Percentiles rank a stretch among this genome's conserved stretches.
Evolutionary conservation across 1,140 invertebrate genomes (phyloP).

Genomic region (Asbolus verrucosus): DNA sequence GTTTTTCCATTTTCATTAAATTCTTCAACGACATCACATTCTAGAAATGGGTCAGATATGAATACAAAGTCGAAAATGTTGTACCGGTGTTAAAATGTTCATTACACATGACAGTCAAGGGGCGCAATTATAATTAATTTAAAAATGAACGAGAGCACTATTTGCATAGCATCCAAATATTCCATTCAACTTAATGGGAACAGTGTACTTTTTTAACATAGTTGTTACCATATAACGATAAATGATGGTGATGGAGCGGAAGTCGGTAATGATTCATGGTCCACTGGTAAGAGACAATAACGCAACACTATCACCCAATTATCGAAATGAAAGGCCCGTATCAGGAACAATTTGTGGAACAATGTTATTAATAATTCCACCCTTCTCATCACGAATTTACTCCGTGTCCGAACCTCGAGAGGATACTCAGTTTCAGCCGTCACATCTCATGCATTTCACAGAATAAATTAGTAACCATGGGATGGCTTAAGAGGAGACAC

Average conservation of each 20-base stretch:
- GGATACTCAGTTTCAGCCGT: neutral
- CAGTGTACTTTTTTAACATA: neutral
- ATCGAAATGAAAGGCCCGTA: conserved; percentile 5
- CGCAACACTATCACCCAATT: conserved; percentile 1
- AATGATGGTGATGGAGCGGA: neutral
- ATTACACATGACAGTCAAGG: neutral
- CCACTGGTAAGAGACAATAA: conserved; percentile 3
- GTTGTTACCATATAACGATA: neutral
- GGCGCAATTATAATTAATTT: neutral
- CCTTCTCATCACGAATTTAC: conserved; percentile 2
- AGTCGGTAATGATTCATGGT: neutral
- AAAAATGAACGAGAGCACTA: conserved; percentile 1
- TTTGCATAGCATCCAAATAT: neutral
- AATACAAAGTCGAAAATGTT: too few species aligned
- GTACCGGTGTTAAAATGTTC: too few species aligned
- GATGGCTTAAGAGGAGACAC: too few species aligned
- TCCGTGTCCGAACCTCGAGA: neutral
- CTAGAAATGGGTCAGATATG: too few species aligned
- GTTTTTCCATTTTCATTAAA: too few species aligned
- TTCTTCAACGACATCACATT: too few species aligned
- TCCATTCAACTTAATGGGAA: neutral
- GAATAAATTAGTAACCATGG: too few species aligned
- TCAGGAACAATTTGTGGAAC: conserved; percentile 1
- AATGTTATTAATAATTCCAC: conserved; percentile 6
- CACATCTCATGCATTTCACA: neutral